Percentiles rank a stretch among this genome's conserved stretches.
Conservation (phyloP, 1,140 invertebrate species). For the Zaprionus lachaisei region DNA sequence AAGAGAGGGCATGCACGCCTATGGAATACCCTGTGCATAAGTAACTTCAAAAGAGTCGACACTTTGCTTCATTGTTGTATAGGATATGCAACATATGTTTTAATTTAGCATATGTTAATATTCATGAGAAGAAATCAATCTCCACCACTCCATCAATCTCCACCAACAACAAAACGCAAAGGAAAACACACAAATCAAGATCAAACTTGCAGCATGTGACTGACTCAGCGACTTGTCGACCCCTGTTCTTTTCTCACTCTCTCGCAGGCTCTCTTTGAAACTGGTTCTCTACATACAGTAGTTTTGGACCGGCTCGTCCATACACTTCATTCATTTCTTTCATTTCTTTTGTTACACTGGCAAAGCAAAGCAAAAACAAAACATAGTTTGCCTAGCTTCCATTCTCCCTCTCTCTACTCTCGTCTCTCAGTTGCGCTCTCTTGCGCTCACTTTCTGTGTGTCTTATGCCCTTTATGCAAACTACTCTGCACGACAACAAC, state of each 20-base stretch:
- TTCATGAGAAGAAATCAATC: background rate
- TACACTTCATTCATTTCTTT: slow-evolving; percentile 41
- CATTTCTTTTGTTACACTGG: slow-evolving; percentile 19
- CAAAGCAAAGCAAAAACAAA: slow-evolving; percentile 2
- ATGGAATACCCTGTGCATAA: background rate
- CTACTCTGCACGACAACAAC: slow-evolving; percentile 2
- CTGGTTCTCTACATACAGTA: slow-evolving; percentile 40
- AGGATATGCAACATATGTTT: background rate
- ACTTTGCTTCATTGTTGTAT: background rate
- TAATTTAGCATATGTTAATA: background rate
- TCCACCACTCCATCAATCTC: too few relatives aligned
- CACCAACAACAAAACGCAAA: slow-evolving; percentile 6
- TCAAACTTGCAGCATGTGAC: slow-evolving; percentile 39
- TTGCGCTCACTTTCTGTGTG: background rate
- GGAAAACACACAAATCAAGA: slow-evolving; percentile 30
- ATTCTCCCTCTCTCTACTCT: background rate
- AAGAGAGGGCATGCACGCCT: background rate
- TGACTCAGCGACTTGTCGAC: slow-evolving; percentile 19
- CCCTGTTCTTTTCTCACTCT: background rate
- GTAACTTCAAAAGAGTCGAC: background rate
- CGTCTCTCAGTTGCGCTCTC: background rate
- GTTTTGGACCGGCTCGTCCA: slow-evolving; percentile 33
- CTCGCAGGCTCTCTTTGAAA: slow-evolving; percentile 24
- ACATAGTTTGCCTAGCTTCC: slow-evolving; percentile 6
- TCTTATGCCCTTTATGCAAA: slow-evolving; percentile 4